Conservation (phyloP, 2,113 vertebrate genomes). For the Campylomormyrus tamandua region DNA sequence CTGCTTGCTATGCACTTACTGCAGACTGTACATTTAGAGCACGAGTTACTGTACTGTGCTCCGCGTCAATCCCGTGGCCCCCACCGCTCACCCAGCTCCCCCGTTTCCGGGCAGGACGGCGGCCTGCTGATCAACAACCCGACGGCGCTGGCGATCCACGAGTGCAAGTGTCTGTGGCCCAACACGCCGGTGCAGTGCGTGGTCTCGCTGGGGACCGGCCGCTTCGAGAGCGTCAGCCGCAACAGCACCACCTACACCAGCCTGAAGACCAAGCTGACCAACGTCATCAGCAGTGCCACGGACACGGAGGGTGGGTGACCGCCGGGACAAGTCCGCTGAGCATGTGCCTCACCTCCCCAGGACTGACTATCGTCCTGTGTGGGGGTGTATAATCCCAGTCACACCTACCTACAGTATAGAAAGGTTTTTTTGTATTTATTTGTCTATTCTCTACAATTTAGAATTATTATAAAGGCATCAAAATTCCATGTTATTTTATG, state of each 20-base stretch:
- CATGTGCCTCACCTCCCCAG: background rate
- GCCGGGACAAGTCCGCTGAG: background rate
- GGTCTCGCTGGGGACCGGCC: slow-evolving; percentile 83
- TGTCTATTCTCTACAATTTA: background rate
- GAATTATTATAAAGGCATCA: background rate
- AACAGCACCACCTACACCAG: slow-evolving; percentile 72
- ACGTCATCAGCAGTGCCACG: slow-evolving; percentile 93
- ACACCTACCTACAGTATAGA: background rate
- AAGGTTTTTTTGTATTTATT: background rate
- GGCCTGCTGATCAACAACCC: slow-evolving; percentile 94
- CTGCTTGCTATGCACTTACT: background rate
- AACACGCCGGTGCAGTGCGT: slow-evolving; percentile 81
- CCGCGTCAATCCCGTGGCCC: background rate
- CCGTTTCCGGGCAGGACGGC: slow-evolving; percentile 68
- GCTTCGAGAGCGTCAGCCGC: slow-evolving; percentile 67
- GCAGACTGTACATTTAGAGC: background rate
- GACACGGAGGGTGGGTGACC: slow-evolving; percentile 79
- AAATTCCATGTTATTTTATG: background rate
- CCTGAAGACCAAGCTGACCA: slow-evolving; percentile 80
- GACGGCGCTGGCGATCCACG: slow-evolving; percentile 82
- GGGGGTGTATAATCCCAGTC: background rate
- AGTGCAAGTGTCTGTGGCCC: slow-evolving; percentile 89
- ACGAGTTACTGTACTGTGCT: too few species aligned
- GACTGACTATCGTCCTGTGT: background rate
- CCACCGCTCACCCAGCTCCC: background rate